A percentile compares a stretch with the other conserved stretches of the same genome.
These are phyloP conservation scores for Brachycybe producta DNA, from an alignment of 2,888 invertebrate genomes.

Conservation along the genomic window DNA sequence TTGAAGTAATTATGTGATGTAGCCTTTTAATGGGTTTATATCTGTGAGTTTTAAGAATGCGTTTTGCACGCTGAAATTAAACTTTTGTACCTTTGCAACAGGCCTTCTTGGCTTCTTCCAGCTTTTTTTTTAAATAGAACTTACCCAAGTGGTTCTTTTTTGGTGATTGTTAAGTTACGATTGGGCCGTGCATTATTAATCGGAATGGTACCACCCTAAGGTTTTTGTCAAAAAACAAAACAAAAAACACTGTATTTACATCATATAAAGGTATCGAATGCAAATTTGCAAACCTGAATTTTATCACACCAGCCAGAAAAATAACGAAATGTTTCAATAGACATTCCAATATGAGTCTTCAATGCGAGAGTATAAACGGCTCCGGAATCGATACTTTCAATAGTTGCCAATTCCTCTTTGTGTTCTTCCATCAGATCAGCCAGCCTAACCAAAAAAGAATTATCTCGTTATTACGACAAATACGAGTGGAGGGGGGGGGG, in stretches of 20 bases:
- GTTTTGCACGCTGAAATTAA: too few species aligned
- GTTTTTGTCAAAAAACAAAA: too few species aligned
- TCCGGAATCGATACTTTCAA: conserved; percentile 86
- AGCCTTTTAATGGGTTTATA: too few species aligned
- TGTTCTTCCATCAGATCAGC: conserved; percentile 91
- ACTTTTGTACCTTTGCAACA: too few species aligned
- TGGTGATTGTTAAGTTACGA: conserved; percentile 73
- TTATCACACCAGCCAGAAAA: conserved; percentile 97
- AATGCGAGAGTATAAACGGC: conserved; percentile 92
- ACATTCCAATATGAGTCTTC: conserved; percentile 96
- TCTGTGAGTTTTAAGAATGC: too few species aligned
- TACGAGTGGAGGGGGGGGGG: too few species aligned
- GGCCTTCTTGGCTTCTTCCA: too few species aligned
- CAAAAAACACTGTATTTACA: conserved; percentile 1
- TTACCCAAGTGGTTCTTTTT: conserved; percentile 77
- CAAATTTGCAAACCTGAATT: conserved; percentile 48
- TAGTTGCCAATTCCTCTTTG: conserved; percentile 86
- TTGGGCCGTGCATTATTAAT: conserved; percentile 85
- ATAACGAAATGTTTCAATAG: conserved; percentile 90
- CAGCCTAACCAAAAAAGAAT: conserved; percentile 42
- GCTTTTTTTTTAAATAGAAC: conserved; percentile 22
- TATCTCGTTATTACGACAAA: background rate
- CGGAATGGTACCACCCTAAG: conserved; percentile 68
- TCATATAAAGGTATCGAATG: background rate
- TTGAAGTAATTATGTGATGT: too few species aligned